Percentiles rank a stretch among this genome's conserved stretches.
phyloP scores from a whole-genome alignment of 1,140 invertebrate species.

The Schmidtea mediterranea region DNA sequence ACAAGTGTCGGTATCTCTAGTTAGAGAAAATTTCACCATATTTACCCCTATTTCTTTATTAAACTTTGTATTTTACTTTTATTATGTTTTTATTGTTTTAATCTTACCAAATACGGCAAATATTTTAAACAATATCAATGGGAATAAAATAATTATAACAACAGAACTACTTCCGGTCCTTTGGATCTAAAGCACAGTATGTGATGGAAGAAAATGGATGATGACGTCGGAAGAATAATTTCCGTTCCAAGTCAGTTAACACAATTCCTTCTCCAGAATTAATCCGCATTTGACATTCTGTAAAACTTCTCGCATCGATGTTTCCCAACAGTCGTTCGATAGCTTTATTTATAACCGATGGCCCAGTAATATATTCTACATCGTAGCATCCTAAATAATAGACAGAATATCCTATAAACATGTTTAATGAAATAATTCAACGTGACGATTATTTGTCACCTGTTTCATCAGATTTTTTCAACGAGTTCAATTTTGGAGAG shows the following conservation, averaged over 20 bases:
- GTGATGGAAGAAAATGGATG: conserved; percentile 66
- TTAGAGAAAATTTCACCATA: no score
- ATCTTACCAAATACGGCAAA: no score
- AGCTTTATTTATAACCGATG: background rate
- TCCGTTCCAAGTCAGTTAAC: conserved; percentile 3
- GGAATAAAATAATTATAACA: no score
- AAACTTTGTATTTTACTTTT: no score
- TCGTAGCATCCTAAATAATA: background rate
- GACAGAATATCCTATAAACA: background rate
- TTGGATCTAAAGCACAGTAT: conserved; percentile 66
- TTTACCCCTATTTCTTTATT: no score
- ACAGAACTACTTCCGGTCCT: conserved; percentile 44
- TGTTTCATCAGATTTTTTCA: no score
- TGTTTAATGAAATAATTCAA: no score
- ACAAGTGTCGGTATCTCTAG: no score
- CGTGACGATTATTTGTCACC: no score
- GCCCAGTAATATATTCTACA: background rate
- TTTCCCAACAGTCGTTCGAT: background rate
- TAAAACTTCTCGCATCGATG: background rate
- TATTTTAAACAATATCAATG: no score
- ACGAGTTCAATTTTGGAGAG: no score
- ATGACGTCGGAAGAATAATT: conserved; percentile 46
- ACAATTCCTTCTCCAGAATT: conserved; percentile 2
- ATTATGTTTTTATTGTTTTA: no score
- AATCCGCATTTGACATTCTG: conserved; percentile 1